Evolutionary conservation across 2,888 invertebrate genomes (phyloP).

Genomic region (Spilarctia lutea): DNA sequence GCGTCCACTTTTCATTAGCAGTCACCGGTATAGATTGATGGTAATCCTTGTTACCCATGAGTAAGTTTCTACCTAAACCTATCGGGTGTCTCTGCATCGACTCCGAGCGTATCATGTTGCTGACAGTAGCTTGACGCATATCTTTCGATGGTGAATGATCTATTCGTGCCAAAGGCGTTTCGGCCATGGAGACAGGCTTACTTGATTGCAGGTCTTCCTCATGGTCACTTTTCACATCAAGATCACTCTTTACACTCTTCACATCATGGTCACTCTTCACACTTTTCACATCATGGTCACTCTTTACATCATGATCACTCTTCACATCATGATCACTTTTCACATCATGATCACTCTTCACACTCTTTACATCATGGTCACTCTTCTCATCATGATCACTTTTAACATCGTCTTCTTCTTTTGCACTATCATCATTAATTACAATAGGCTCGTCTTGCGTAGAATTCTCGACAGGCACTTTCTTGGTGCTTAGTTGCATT

Average conservation of each 20-base stretch:
- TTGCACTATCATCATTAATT: conserved; percentile 55
- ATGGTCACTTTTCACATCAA: conserved; percentile 55
- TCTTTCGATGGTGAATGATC: conserved; percentile 50
- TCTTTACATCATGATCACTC: conserved; percentile 50
- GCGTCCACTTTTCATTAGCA: conserved; percentile 70
- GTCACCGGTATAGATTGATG: conserved; percentile 62
- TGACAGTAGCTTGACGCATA: conserved; percentile 45
- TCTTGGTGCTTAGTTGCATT: conserved; percentile 89
- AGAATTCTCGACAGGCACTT: conserved; percentile 84
- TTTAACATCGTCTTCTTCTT: conserved; percentile 57
- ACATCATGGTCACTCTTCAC: conserved; percentile 43
- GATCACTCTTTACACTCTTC: conserved; percentile 41
- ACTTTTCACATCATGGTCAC: conserved; percentile 11
- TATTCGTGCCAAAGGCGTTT: conserved; percentile 26
- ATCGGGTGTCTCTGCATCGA: conserved; percentile 47
- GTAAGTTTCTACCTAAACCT: conserved; percentile 41
- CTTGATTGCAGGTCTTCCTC: background rate
- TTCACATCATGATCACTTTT: conserved; percentile 54
- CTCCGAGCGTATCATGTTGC: conserved; percentile 54
- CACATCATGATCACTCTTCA: conserved; percentile 16
- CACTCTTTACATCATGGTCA: conserved; percentile 25
- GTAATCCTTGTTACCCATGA: conserved; percentile 57
- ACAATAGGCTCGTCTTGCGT: conserved; percentile 70
- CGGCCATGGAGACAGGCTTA: background rate
- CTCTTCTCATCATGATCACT: conserved; percentile 51